Evolutionary conservation across 2,113 vertebrate species (phyloP).

Genomic region (Mesitornis unicolor): DNA sequence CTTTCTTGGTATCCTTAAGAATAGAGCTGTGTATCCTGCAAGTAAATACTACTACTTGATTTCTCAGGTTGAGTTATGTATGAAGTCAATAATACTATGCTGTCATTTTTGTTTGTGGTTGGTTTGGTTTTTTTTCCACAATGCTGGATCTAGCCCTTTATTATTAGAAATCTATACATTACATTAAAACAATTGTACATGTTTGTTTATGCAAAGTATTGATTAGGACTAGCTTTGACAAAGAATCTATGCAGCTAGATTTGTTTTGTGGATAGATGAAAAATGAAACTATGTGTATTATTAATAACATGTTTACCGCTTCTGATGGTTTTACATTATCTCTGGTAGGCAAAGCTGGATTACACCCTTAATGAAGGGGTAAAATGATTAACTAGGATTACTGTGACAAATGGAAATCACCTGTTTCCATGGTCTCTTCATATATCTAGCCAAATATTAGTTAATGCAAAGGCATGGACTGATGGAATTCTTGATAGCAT

Average conservation of each 20-base stretch:
- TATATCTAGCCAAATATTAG: background rate
- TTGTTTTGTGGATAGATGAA: background rate
- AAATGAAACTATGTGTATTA: background rate
- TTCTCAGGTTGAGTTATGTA: background rate
- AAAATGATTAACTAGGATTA: background rate
- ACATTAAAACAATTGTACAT: no score
- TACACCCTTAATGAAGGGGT: background rate
- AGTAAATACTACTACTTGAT: background rate
- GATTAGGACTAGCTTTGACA: background rate
- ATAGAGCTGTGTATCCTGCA: background rate
- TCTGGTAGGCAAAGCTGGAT: background rate
- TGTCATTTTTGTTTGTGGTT: background rate
- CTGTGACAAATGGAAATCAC: background rate
- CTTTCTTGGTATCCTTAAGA: background rate
- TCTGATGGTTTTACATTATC: background rate
- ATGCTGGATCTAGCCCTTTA: background rate
- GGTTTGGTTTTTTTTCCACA: background rate
- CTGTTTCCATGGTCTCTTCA: background rate
- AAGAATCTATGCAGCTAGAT: background rate
- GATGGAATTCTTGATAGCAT: background rate
- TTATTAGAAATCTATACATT: background rate
- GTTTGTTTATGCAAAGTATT: background rate
- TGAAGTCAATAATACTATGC: background rate
- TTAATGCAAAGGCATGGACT: background rate
- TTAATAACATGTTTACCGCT: background rate